Base-by-base conservation (phyloP, 1,140 invertebrate genomes). In the Trichonephila clavata region DNA sequence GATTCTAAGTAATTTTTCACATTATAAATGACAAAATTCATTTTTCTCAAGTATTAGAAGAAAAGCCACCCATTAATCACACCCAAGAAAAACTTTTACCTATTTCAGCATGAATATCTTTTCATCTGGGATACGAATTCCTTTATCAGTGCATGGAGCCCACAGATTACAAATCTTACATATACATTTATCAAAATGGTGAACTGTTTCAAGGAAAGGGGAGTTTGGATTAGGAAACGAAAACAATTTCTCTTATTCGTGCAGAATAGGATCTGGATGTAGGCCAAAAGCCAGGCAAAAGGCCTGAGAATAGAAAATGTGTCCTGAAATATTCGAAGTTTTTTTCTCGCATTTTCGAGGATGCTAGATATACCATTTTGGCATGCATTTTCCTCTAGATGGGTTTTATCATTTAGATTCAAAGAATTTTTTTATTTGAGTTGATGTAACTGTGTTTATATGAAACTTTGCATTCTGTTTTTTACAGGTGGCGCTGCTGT, bases 61-160 rank as follows among this genome's bases (percentile, higher is more conserved):
- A 18, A 20, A 24, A 59, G 81, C 2, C n/a, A 57, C 21, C 4
- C 50, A 83, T 83, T 18, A 43, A 4, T 24, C 43, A n/a, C 8
- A 21, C 50, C 57, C 27, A 83, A 83, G 50, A 43, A 83, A 57
- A 83, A n/a, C 43, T 83, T 20, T 80, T 83, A 20, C 43, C 81
- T 14, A 21, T 14, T 57, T 57, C 16, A 16, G 18, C 39, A 24
- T 2, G 43, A 83, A 83, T 59, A 21, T 43, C 81, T 83, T 83
- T 83, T 59, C 81, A 83, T 83, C 43, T 59, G 20, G 21, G 27
- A 18, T 77, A 77, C 32, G 32, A 32, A 77, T 39, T 77, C 27
- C 18, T 77, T 77, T 71, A 77, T 77, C 32, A 77, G 32, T 32
- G 4, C 14, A 39, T 32, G 32, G 18, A 39, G 13, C 68, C 27